Percentiles rank a stretch among this genome's conserved stretches.
phyloP scores from a whole-genome alignment of 1,140 invertebrate species.

The Lysiphlebus fabarum region DNA sequence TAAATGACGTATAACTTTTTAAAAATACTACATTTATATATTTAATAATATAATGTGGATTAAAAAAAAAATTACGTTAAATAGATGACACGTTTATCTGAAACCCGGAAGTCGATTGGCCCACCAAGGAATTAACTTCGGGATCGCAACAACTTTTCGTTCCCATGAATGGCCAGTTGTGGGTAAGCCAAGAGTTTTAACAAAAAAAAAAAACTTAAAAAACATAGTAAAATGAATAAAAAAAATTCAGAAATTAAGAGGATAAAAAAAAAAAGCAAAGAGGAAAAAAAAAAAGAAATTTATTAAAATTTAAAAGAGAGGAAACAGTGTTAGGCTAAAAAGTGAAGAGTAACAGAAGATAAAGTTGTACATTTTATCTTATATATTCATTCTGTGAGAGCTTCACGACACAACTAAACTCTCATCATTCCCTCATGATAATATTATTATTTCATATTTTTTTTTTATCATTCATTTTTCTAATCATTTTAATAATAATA shows the following conservation, averaged over 20 bases:
- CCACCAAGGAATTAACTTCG: not conserved
- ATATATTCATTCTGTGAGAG: too few species aligned
- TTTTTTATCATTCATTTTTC: too few species aligned
- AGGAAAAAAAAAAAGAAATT: conserved; percentile 2
- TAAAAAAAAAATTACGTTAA: not conserved
- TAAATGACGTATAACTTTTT: too few species aligned
- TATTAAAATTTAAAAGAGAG: not conserved
- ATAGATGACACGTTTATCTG: conserved; percentile 1
- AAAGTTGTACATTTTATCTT: conserved; percentile 8
- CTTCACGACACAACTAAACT: too few species aligned
- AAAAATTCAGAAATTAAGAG: conserved; percentile 1
- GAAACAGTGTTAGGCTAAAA: not conserved
- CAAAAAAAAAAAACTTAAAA: not conserved
- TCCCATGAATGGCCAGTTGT: conserved; percentile 14
- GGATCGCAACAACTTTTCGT: conserved; percentile 4
- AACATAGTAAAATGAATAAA: not conserved
- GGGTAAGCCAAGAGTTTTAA: not conserved
- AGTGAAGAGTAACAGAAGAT: not conserved
- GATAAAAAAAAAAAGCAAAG: conserved; percentile 1
- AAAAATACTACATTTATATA: too few species aligned
- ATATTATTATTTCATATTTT: too few species aligned
- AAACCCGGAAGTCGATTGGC: conserved; percentile 12
- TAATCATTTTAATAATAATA: too few species aligned
- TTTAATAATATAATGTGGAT: too few species aligned
- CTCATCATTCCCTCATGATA: too few species aligned